Percentiles rank a stretch among this genome's conserved stretches.
Evolutionary conservation across 2,113 vertebrate genomes (phyloP).

Genomic region (Gorsachius goisagi): DNA sequence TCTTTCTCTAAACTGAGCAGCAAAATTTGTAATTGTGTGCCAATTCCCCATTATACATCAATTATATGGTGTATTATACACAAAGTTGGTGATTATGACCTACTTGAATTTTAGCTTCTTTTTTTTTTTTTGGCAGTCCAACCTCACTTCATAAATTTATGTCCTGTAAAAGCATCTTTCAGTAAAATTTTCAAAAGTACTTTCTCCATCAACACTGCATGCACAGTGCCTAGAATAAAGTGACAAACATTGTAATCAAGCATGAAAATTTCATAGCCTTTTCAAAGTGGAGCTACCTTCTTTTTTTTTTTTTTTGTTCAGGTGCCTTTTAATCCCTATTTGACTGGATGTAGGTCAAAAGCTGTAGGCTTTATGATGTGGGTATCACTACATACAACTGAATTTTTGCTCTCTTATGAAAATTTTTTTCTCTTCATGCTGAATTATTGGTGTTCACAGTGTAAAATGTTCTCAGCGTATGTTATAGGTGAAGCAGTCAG

Average conservation of each 20-base stretch:
- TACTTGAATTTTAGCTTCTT: neutral
- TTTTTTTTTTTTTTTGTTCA: neutral
- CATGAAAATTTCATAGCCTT: neutral
- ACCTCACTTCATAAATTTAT: neutral
- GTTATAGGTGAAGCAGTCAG: neutral
- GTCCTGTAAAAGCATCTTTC: neutral
- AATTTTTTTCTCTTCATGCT: neutral
- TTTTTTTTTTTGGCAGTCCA: neutral
- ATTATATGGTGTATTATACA: neutral
- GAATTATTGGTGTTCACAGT: neutral
- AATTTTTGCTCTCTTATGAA: neutral
- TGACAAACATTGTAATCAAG: neutral
- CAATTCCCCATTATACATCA: neutral
- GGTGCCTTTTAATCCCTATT: neutral
- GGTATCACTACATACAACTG: neutral
- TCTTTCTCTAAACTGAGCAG: neutral
- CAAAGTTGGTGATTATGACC: neutral
- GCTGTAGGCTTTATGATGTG: neutral
- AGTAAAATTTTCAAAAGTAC: neutral
- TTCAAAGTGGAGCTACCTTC: neutral
- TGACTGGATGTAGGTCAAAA: neutral
- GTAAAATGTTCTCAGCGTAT: neutral
- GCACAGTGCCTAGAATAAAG: neutral
- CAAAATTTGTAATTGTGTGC: neutral
- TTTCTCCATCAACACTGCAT: neutral